These are phyloP conservation scores for Gymnoscopelus microlampas DNA, from an alignment of 2,797 vertebrate species.

Conservation along the genomic window DNA sequence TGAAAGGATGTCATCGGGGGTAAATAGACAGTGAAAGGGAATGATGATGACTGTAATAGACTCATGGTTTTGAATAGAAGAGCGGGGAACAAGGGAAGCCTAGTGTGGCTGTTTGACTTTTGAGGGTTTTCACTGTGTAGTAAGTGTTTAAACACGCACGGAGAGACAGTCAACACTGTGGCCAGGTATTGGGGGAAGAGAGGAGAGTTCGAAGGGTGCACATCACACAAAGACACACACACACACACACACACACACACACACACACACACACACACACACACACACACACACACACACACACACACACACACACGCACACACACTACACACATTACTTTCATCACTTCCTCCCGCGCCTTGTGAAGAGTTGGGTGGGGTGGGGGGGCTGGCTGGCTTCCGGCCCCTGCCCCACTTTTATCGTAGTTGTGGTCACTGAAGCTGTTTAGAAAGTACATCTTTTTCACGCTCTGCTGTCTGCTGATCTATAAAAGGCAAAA, in stretches of 20 bases:
- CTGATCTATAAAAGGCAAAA: constrained; percentile 75
- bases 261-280: constrained; percentile 13
- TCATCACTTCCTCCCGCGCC: constrained; percentile 67
- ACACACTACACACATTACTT: constrained; percentile 38
- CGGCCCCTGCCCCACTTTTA: constrained; percentile 77
- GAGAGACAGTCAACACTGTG: constrained; percentile 56
- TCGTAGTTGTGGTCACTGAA: constrained; percentile 76
- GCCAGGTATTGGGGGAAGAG: constrained; percentile 50
- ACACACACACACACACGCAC: constrained; percentile 8
- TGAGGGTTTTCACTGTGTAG: constrained; percentile 55
- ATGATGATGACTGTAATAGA: constrained; percentile 34
- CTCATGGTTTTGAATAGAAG: constrained; percentile 52
- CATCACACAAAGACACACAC: constrained; percentile 20
- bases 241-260: background rate
- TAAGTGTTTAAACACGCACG: constrained; percentile 58
- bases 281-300: background rate
- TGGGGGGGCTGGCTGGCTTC: constrained; percentile 46
- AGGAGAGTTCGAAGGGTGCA: constrained; percentile 41
- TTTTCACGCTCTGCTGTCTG: constrained; percentile 73
- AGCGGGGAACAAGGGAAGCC: constrained; percentile 65
- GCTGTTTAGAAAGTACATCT: constrained; percentile 78
- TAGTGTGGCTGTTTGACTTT: constrained; percentile 65
- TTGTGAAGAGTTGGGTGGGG: constrained; percentile 55
- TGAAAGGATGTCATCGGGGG: constrained; percentile 32
- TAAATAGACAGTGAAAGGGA: constrained; percentile 22